phyloP scores from a whole-genome alignment of 2,113 vertebrate species.

The Urocolius indicus region DNA sequence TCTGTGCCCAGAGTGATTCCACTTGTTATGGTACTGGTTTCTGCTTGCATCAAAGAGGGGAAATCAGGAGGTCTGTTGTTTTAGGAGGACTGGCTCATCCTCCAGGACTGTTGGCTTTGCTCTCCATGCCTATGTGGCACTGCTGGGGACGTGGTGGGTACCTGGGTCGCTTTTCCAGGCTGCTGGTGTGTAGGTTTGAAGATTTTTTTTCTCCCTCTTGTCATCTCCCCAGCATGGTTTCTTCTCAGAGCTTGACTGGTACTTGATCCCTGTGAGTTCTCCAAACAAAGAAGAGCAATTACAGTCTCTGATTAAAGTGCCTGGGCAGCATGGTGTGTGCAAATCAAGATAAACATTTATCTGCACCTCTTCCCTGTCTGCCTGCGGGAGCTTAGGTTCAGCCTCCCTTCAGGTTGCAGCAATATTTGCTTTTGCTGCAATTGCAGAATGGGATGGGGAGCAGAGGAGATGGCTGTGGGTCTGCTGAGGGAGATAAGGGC shows the following conservation, averaged over 20 bases:
- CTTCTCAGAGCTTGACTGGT: not conserved
- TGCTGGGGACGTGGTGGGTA: accelerated
- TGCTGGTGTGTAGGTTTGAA: not conserved
- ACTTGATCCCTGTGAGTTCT: not conserved
- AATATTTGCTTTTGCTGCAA: not conserved
- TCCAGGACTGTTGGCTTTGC: not conserved
- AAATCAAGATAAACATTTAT: not conserved
- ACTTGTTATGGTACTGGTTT: not conserved
- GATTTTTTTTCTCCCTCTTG: not conserved
- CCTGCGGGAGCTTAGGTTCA: not conserved
- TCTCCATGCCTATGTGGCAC: not conserved
- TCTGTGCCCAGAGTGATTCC: not conserved
- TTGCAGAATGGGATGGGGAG: not conserved
- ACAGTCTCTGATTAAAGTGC: not conserved
- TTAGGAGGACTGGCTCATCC: not conserved
- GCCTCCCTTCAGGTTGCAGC: not conserved
- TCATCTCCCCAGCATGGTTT: not conserved
- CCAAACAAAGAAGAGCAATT: not conserved
- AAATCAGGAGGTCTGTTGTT: accelerated
- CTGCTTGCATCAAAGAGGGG: not conserved
- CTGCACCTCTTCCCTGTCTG: not conserved
- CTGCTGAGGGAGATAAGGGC: slow-evolving; percentile 2
- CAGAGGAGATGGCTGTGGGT: not conserved
- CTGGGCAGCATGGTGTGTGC: not conserved
- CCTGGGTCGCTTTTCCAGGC: not conserved